A percentile compares a stretch with the other conserved stretches of the same genome.
phyloP scores from a whole-genome alignment of 2,888 invertebrate genomes.

The Antitype chi region DNA sequence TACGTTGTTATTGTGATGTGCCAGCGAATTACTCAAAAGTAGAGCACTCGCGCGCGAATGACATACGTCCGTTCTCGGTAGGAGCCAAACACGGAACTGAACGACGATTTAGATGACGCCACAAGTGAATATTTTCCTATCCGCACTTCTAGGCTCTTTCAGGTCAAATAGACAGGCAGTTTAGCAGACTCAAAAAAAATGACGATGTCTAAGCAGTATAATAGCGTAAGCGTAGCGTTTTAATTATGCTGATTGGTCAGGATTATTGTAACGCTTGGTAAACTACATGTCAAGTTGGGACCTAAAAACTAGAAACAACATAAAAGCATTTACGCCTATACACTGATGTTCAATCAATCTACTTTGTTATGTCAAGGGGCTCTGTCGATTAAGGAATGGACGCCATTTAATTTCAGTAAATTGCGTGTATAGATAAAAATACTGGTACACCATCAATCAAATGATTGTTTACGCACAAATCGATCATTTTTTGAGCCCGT shows the following conservation, averaged over 20 bases:
- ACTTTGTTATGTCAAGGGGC: background rate
- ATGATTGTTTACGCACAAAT: slow-evolving; percentile 26
- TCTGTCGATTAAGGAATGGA: slow-evolving; percentile 3
- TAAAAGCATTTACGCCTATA: background rate
- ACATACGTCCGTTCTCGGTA: no score
- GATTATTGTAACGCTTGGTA: no score
- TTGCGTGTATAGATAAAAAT: background rate
- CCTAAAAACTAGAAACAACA: background rate
- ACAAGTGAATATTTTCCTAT: background rate
- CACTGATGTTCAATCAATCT: background rate
- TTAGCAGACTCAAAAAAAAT: background rate
- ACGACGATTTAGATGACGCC: background rate
- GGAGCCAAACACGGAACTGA: no score
- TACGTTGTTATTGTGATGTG: no score
- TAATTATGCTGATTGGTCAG: no score
- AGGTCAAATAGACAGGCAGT: background rate
- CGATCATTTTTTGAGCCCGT: slow-evolving; percentile 32
- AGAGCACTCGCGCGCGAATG: no score
- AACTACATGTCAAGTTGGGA: no score
- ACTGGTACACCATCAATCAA: slow-evolving; percentile 32
- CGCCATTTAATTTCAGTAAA: slow-evolving; percentile 16
- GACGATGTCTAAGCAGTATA: background rate
- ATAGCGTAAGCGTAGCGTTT: background rate
- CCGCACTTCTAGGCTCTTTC: background rate
- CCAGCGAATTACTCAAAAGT: no score